Base-by-base conservation (phyloP, 2,113 vertebrate genomes). In the Galeopterus variegatus region DNA sequence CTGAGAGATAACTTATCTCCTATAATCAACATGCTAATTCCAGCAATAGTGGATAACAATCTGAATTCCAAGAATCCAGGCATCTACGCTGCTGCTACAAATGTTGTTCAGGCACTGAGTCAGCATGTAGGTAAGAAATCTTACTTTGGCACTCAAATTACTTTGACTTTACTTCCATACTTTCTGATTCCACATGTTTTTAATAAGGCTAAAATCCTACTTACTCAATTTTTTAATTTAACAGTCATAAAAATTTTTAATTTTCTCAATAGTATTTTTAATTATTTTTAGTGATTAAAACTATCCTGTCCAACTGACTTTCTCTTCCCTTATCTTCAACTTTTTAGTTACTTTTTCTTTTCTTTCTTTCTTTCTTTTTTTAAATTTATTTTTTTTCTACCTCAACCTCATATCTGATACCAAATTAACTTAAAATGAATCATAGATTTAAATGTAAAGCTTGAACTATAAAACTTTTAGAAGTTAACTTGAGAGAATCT, bases 1-100 rank as follows among this genome's bases (percentile, higher is more conserved):
- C 98, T 99, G 96, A 99, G 98, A 81, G 99, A 99, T 97, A 98
- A 98, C 62, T 96, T 99, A 8, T 98, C 99, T 41, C 99, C 99
- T 48, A 98, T 99, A 90, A 99, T 99, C 97, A 99, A 99, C 97
- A 98, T 99, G 98, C 95, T 99, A 3, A 98, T 99, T 96, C 99
- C 99, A 28, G 99, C 99, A 81, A 98, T 99, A 6, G 99, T 99
- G 48, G 99, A 99, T 98, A 99, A 99, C 98, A 99, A 99, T 98
- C 99, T 99, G 67, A 99, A 99, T 98, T 99, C 99, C 56, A 99
- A 99, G 98, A 99, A 99, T 93, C 99, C 98, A 84, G 98, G 98
- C 95, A 99, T 99, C 98, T 99, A 99, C 82, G 97, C 98, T 81
- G 99, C 99, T 92, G 99, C 99, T 86, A 98, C 99, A 6, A 99